Percentiles rank a stretch among this genome's conserved stretches.
Conservation (phyloP, 2,888 invertebrate genomes). For the Apotomis betuletana region DNA sequence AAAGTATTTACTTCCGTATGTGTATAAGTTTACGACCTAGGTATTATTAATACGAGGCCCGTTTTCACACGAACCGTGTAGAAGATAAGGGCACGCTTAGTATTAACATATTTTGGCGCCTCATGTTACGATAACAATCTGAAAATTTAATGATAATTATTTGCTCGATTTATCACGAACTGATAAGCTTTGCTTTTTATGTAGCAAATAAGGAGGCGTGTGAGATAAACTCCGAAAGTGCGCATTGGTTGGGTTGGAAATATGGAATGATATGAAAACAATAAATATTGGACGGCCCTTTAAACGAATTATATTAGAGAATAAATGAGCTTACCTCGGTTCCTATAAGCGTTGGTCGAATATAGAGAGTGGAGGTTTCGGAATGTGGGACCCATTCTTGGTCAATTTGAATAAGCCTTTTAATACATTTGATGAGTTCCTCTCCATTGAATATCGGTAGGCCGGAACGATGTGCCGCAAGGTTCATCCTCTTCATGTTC, state of each 20-base stretch:
- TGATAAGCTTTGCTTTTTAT: constrained; percentile 44
- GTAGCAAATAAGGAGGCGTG: constrained; percentile 8
- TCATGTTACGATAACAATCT: constrained; percentile 42
- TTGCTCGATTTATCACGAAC: constrained; percentile 48
- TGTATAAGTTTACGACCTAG: neutral
- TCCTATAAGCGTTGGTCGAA: constrained; percentile 97
- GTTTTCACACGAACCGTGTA: neutral
- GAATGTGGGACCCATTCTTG: constrained; percentile 99
- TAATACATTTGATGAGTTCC: constrained; percentile 93
- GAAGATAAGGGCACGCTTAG: constrained; percentile 5
- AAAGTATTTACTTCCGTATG: neutral
- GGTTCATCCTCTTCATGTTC: constrained; percentile 97
- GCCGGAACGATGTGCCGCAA: constrained; percentile 91
- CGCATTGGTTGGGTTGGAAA: neutral
- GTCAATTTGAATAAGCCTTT: constrained; percentile 94
- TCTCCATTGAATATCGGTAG: constrained; percentile 94
- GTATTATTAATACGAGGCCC: neutral
- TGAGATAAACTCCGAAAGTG: constrained; percentile 11
- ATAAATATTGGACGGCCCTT: neutral
- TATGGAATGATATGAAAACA: neutral
- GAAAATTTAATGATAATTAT: constrained; percentile 49
- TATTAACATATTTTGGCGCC: constrained; percentile 36
- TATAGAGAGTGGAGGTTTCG: constrained; percentile 95
- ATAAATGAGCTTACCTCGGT: constrained; percentile 92
- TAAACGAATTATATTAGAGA: constrained; percentile 6